Evolutionary conservation across 2,797 vertebrate genomes (phyloP).

Genomic region (Adrianichthys oophorus): DNA sequence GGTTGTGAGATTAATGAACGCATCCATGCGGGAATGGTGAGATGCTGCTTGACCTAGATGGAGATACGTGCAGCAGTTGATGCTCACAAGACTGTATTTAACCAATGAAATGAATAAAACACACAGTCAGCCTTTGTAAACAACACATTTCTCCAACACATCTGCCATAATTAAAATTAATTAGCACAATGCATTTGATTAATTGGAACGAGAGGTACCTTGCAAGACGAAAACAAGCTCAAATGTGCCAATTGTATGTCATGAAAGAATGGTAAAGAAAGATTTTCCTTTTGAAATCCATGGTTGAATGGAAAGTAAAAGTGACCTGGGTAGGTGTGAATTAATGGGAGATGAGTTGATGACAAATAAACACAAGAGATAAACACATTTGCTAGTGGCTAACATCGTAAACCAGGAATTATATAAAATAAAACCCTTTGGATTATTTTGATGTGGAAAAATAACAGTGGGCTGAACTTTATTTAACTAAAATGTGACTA

Average conservation of each 20-base stretch:
- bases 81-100: slow-evolving; percentile 23
- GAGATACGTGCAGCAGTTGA: slow-evolving; percentile 6
- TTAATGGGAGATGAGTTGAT: no score
- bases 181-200: slow-evolving; percentile 26
- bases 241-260: slow-evolving; percentile 9
- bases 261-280: not conserved
- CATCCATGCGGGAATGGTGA: slow-evolving; percentile 41
- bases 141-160: slow-evolving; percentile 19
- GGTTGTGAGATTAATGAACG: slow-evolving; percentile 31
- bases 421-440: no score
- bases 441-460: no score
- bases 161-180: slow-evolving; percentile 33
- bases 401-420: no score
- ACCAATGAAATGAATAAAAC: slow-evolving; percentile 39
- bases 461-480: no score
- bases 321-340: no score
- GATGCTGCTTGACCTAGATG: slow-evolving; percentile 28
- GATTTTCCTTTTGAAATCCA: not conserved
- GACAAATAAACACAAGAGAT: no score
- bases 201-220: slow-evolving; percentile 19
- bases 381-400: no score
- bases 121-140: slow-evolving; percentile 15
- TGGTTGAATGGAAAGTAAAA: not conserved
- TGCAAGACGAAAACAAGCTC: slow-evolving; percentile 15
- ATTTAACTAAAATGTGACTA: no score